Evolutionary conservation across 2,888 invertebrate genomes (phyloP).

Genomic region (Tetranychus truncatus): DNA sequence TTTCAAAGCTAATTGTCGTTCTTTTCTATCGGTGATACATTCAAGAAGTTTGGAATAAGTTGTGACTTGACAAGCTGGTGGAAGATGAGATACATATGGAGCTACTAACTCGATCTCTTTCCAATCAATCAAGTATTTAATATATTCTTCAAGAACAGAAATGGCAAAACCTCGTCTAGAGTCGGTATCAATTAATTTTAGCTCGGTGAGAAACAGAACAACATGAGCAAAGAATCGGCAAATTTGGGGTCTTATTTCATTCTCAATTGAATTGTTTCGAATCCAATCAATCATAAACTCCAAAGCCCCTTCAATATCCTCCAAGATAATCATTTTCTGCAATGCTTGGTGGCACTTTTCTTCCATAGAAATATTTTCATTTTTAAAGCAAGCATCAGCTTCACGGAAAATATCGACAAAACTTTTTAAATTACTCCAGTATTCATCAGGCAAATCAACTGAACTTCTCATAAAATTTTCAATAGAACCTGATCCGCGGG

Average conservation of each 20-base stretch:
- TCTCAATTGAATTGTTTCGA: background rate
- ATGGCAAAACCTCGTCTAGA: constrained; percentile 34
- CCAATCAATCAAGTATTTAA: constrained; percentile 50
- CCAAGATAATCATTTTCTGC: constrained; percentile 66
- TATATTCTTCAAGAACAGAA: constrained; percentile 51
- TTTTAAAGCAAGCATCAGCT: constrained; percentile 13
- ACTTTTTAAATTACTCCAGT: constrained; percentile 27
- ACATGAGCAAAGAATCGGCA: constrained; percentile 67
- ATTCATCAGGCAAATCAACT: constrained; percentile 27
- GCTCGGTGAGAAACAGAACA: constrained; percentile 56
- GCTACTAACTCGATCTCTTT: constrained; percentile 61
- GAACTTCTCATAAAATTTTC: constrained; percentile 27
- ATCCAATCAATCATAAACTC: constrained; percentile 21
- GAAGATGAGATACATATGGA: constrained; percentile 62
- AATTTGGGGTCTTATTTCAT: constrained; percentile 35
- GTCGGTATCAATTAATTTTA: constrained; percentile 42
- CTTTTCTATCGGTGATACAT: constrained; percentile 32
- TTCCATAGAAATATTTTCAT: constrained; percentile 29
- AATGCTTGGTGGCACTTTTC: constrained; percentile 38
- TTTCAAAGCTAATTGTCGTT: constrained; percentile 32
- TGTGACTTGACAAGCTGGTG: constrained; percentile 41
- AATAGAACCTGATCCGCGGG: constrained; percentile 31
- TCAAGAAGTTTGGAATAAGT: constrained; percentile 33
- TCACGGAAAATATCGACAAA: constrained; percentile 20
- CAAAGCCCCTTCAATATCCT: constrained; percentile 40